phyloP scores from a whole-genome alignment of 2,888 invertebrate genomes.

The Ommatoiulus sabulosus region DNA sequence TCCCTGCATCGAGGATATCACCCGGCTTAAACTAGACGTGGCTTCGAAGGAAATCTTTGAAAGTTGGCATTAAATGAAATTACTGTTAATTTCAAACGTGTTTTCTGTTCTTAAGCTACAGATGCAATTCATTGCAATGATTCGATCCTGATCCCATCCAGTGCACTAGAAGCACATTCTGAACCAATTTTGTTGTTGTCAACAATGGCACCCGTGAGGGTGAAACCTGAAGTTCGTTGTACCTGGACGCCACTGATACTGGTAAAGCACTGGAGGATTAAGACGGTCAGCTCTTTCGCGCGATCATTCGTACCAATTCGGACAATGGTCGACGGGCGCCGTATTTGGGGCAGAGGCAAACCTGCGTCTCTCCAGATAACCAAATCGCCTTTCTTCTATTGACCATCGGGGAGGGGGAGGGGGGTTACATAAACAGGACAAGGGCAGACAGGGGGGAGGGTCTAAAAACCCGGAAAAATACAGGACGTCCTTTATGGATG shows the following conservation, averaged over 20 bases:
- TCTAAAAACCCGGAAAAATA: too few relatives aligned
- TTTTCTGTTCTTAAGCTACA: too few relatives aligned
- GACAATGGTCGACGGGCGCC: neutral
- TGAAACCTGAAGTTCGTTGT: neutral
- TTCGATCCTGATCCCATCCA: neutral
- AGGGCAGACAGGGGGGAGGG: too few relatives aligned
- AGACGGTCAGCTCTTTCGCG: neutral
- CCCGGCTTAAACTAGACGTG: too few relatives aligned
- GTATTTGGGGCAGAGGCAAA: neutral
- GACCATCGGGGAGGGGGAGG: neutral
- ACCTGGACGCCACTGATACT: constrained; percentile 27
- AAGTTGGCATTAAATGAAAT: too few relatives aligned
- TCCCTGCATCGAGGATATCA: too few relatives aligned
- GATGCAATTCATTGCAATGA: neutral
- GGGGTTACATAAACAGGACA: neutral
- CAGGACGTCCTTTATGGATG: too few relatives aligned
- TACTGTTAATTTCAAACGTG: too few relatives aligned
- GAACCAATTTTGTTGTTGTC: neutral
- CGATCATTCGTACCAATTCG: neutral
- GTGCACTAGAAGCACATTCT: neutral
- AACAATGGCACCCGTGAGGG: neutral
- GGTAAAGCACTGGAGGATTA: constrained; percentile 12
- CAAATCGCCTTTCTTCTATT: neutral
- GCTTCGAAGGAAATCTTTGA: too few relatives aligned
- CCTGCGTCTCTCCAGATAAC: neutral